A percentile compares a stretch with the other conserved stretches of the same genome.
These are phyloP conservation scores for Hydrotaea cyrtoneurina DNA, from an alignment of 2,888 invertebrate genomes.

Conservation along the genomic window DNA sequence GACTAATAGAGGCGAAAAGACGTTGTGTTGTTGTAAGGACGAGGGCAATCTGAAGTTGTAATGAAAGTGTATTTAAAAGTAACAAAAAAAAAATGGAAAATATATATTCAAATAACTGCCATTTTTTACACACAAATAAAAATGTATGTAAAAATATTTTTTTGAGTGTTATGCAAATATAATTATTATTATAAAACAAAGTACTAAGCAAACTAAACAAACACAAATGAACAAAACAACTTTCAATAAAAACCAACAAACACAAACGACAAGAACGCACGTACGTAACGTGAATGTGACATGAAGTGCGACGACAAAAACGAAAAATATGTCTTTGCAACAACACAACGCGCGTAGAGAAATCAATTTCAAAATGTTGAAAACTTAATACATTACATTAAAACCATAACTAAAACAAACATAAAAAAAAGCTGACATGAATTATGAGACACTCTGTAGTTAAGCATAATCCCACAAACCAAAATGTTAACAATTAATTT, in stretches of 20 bases:
- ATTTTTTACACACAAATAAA: conserved; percentile 76
- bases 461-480: conserved; percentile 33
- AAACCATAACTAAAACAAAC: conserved; percentile 41
- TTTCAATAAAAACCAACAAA: conserved; percentile 51
- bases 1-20: conserved; percentile 32
- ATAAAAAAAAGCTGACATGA: conserved; percentile 46
- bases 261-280: conserved; percentile 12
- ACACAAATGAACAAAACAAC: conserved; percentile 52
- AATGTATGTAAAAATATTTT: conserved; percentile 74
- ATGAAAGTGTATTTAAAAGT: conserved; percentile 49
- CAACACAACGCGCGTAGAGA: conserved; percentile 22
- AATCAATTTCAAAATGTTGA: neutral
- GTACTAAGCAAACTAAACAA: conserved; percentile 45
- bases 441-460: conserved; percentile 40
- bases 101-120: conserved; percentile 75
- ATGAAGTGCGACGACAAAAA: conserved; percentile 12
- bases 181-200: conserved; percentile 58
- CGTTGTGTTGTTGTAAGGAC: conserved; percentile 69
- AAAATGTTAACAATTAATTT: conserved; percentile 47
- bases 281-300: neutral
- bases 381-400: neutral
- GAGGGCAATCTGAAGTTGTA: conserved; percentile 52
- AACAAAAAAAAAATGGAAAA: conserved; percentile 68
- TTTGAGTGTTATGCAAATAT: conserved; percentile 72
- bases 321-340: conserved; percentile 5